Percentiles rank a stretch among this genome's conserved stretches.
Evolutionary conservation across 2,888 invertebrate species (phyloP).

Genomic region (Amiota communis): DNA sequence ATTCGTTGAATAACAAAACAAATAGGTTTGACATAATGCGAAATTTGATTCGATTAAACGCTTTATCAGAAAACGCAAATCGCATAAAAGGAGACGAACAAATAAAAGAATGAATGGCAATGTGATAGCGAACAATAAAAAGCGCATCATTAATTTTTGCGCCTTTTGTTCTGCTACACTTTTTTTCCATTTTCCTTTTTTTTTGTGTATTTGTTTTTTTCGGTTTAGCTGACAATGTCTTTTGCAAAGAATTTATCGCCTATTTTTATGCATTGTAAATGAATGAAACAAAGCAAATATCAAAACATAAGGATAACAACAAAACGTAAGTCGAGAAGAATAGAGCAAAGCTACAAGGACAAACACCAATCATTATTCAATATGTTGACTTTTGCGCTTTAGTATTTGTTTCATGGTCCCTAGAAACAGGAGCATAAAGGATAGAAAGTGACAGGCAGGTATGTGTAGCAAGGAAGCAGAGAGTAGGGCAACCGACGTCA

Average conservation of each 20-base stretch:
- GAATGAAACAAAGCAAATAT: neutral
- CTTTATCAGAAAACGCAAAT: conserved; percentile 53
- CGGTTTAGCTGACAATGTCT: conserved; percentile 21
- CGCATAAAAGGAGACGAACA: conserved; percentile 47
- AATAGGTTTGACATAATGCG: conserved; percentile 33
- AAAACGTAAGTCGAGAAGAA: neutral
- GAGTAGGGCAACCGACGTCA: neutral
- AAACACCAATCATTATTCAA: conserved; percentile 63
- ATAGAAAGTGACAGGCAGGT: no score
- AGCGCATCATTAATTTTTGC: conserved; percentile 15
- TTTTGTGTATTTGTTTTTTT: conserved; percentile 31
- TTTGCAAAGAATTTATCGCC: conserved; percentile 32
- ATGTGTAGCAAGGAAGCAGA: no score
- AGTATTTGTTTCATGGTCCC: conserved; percentile 55
- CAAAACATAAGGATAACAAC: neutral
- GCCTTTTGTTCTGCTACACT: neutral
- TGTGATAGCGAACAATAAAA: conserved; percentile 10
- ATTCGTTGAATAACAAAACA: conserved; percentile 36
- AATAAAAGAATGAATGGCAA: conserved; percentile 32
- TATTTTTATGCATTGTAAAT: conserved; percentile 30
- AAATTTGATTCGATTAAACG: conserved; percentile 65
- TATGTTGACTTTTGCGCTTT: conserved; percentile 67
- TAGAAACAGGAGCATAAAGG: neutral
- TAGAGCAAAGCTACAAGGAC: neutral
- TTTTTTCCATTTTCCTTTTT: conserved; percentile 18